Base-by-base conservation (phyloP, 2,797 vertebrate genomes). In the Sphenopsis melanotis region DNA sequence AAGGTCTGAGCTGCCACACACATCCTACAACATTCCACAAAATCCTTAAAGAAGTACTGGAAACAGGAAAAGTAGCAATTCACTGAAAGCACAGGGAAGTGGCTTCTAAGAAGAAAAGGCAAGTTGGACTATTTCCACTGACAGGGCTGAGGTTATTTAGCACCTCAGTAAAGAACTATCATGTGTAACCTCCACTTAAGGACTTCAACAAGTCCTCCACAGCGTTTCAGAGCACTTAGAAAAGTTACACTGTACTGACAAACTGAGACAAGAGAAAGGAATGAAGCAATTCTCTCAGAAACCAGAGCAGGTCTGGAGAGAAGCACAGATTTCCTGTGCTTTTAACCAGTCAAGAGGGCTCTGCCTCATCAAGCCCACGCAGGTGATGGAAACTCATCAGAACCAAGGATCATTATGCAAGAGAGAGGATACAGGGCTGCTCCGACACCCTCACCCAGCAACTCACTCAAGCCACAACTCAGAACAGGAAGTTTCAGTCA, bases 401-500 rank as follows among this genome's bases (percentile, higher is more conserved):
- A 90, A 83, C 41, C 63, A 78, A 77, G 80, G 92, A 94, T 93
- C 39, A 27, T 69, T 94, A 78, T 86, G 83, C 83, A 94, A 96
- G 88, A 90, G 59, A 91, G 91, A 89, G 83, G 88, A 92, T 39
- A 60, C 55, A 63, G 50, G 74, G 89, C 72, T 74, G 87, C 79
- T 49, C 24, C 6, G 20, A 81, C 23, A 75, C 76, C 91, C 91
- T 95, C 84, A 87, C 72, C 82, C 93, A 84, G 82, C 81, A 77
- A 22, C 84, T 95, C 92, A 34, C 94, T 37, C 44, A 85, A 95
- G 95, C 89, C 77, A 75, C 95, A 95, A 15, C 68, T 89, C 90
- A 56, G 91, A 95, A 96, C 96, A 97, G 96, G 95, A 97, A 97
- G 91, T 84, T 84, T 93, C 76, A 93, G 87, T 92, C 91, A 95